Base-by-base conservation (phyloP, 2,888 invertebrate genomes). In the Matsumyia berberina region DNA sequence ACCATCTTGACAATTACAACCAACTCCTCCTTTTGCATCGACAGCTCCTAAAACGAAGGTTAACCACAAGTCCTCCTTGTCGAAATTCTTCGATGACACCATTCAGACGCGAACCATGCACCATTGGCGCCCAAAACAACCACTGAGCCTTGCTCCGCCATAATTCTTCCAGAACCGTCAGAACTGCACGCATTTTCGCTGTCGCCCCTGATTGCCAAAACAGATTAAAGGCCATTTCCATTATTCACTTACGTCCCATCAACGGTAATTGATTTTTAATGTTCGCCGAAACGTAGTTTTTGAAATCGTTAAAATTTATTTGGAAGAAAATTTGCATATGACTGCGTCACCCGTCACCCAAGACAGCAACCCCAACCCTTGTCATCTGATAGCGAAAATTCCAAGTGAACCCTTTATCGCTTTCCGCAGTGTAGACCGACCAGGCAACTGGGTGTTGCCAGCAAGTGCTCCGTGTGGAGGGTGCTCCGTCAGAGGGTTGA, bases 261-360 rank as follows among this genome's bases (percentile, higher is more conserved):
- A 49, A 31, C 11, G 39, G 49, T 49, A 49, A 70, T 70, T 70
- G 70, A 70, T 49, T 70, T 58, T 29, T 70, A 46, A 58, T 46
- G 44, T 58, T 44, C 49, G 9, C 49, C 9, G n/a, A 9, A 15
- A 24, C 24, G 24, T 8, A 7, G 9, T 17, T 17, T 15, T n/a
- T 6, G 17, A 15, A 42, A 39, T 29, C 53, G 31, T 67, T 55
- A 33, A 46, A 46, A 19, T 33, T 44, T 46, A 15, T 19, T 5
- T 17, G 7, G 9, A 6, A 12, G n/a, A 42, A 12, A 62, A 37
- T 62, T 33, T 37, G 7, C 37, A 66, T 66, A 66, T 12, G 9
- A 37, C 24, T 11, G 35, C 19, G 35, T 33, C 33, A 46, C n/a
- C n/a, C 44, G 19, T 19, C 57, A 39, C 4, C 39, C n/a, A 9